Base-by-base conservation (phyloP, 2,888 invertebrate species). In the Zaprionus bogoriensis region DNA sequence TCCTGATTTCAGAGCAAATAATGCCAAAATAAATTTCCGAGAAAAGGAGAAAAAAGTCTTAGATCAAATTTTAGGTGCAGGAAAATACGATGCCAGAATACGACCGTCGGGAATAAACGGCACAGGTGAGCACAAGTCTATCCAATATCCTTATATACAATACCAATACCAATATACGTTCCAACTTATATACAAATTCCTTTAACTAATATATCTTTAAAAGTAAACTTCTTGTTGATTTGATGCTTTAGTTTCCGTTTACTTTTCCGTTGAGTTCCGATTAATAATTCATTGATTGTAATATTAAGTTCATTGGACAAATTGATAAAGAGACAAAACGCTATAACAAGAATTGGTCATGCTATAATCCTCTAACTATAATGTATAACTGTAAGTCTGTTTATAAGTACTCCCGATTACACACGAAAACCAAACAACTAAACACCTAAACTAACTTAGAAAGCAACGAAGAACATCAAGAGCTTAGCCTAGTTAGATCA, bases 11-110 rank as follows among this genome's bases (percentile, higher is more conserved):
- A 96, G 96, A 93, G 95, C 95, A 92, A 93, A 94, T 92, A 94
- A 94, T 92, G 94, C 92, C 89, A 96, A 95, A 93, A 94, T 96
- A 91, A 97, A 97, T 93, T 97, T 96, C 93, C 94, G 98, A 87
- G 97, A 96, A 92, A 97, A 96, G 92, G 98, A 98, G 92, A 98
- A 98, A 92, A 95, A 97, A 92, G 96, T 98, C 88, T 92, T 98
- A 92, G 98, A 98, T 92, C 95, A 96, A 92, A 98, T 98, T 92
- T 93, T 98, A 89, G 97, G 97, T 73, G 96, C 96, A 69, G 96
- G 96, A 77, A 93, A 96, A 81, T 98, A 98, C 93, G 98, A 98
- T 92, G 97, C 97, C 75, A 93, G 97, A 89, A 98, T 98, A 90
- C 93, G 98, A 89, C 98, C 98, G 53, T 97, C 97, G 55, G 98